Evolutionary conservation across 2,113 vertebrate genomes (phyloP), one percentile per base, ranked within the genome.

Genomic region (Xiphorhynchus elegans): DNA sequence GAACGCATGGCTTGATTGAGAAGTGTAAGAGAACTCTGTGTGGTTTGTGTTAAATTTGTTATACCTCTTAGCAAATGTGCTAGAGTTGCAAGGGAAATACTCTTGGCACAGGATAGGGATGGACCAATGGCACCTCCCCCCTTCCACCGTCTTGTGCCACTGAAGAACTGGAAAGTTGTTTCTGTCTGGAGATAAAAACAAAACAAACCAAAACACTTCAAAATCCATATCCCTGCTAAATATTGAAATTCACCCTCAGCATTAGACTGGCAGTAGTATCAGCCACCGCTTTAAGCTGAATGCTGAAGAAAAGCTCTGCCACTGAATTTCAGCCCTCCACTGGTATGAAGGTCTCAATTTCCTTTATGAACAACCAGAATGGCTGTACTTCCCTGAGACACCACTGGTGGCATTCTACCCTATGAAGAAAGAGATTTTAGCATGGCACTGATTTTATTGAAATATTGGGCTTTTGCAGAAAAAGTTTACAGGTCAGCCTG

Each of bases 91-190:
- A 49, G 9, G 33, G 42, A 66, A 93, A 11, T 16, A 59, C 29
- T 53, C 67, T 69, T 37, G 31, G n/a, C 18, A 40, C 6, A 17
- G 39, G 26, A 52, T 23, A 24, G 20, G 25, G 20, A 62, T 44
- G 53, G 53, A 58, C 16, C 28, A 62, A 9, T 10, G n/a, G 16
- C 7, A 23, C 5, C 5, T 13, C 4, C 17, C 17, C 60, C 60
- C 2, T 33, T 13, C 17, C 14, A 0, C 9, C 1, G n/a, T n/a
- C 39, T 55, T 55, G 8, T 67, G n/a, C 10, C 29, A 23, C 33
- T 37, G 25, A 69, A 73, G 44, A 49, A 29, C n/a, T 66, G 23
- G 14, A 14, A 87, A 73, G 13, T 16, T 83, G 2, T 16, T 69
- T 85, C 31, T 58, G 11, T 28, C 15, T 72, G 6, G 7, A 64